phyloP scores from a whole-genome alignment of 2,113 vertebrate genomes.

The Rattus rattus region DNA sequence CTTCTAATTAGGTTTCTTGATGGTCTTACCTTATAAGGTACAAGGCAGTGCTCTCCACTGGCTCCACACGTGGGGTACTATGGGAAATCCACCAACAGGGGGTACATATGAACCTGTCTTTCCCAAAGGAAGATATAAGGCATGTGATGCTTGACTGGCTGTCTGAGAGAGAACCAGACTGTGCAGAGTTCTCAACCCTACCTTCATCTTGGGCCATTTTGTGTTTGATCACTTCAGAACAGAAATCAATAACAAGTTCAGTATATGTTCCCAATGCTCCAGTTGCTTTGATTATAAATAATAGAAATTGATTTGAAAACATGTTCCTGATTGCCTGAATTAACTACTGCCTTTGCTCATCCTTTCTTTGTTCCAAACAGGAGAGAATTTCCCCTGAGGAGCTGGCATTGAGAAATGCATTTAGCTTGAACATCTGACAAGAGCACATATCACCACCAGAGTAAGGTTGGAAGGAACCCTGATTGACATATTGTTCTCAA shows the following conservation, averaged over 20 bases:
- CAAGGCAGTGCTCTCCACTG: background rate
- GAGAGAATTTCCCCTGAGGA: slow-evolving; percentile 18
- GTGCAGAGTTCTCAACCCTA: background rate
- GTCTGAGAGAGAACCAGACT: background rate
- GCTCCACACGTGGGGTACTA: background rate
- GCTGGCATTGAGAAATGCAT: background rate
- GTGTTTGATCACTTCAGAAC: slow-evolving; percentile 2
- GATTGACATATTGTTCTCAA: background rate
- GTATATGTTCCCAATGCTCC: slow-evolving; percentile 13
- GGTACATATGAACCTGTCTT: background rate
- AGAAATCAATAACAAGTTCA: slow-evolving; percentile 46
- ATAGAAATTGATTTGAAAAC: slow-evolving; percentile 62
- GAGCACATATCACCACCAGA: background rate
- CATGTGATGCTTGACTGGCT: background rate
- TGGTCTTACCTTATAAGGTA: background rate
- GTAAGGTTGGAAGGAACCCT: background rate
- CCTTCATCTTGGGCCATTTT: background rate
- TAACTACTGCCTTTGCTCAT: slow-evolving; percentile 1
- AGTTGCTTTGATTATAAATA: slow-evolving; percentile 56
- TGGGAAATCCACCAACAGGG: background rate
- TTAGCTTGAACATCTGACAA: background rate
- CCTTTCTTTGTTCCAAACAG: slow-evolving; percentile 50
- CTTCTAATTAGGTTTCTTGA: background rate
- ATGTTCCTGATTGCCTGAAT: slow-evolving; percentile 14
- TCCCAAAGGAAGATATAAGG: background rate